Evolutionary conservation across 2,797 vertebrate species (phyloP).

Genomic region (Leptoclinus maculatus): DNA sequence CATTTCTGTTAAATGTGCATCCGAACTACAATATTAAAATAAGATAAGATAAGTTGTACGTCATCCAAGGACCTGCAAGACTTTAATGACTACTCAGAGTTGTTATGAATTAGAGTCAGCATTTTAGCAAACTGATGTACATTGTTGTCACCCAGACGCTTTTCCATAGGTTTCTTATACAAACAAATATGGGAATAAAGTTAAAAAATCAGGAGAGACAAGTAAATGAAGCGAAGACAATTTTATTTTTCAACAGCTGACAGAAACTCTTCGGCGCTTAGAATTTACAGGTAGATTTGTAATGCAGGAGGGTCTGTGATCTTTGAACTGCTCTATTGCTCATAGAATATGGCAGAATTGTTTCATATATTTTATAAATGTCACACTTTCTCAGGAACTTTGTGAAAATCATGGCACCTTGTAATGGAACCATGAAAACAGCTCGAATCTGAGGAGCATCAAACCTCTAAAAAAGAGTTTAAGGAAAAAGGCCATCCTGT

Average conservation of each 20-base stretch:
- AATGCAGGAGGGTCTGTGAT: slow-evolving; percentile 14
- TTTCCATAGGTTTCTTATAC: background rate
- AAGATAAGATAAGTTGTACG: background rate
- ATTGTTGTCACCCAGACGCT: background rate
- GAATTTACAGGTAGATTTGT: background rate
- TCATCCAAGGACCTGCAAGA: background rate
- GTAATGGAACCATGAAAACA: slow-evolving; percentile 2
- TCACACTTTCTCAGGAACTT: slow-evolving; percentile 20
- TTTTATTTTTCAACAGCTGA: background rate
- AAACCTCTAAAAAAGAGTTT: slow-evolving; percentile 45
- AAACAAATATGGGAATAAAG: background rate
- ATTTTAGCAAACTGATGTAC: background rate
- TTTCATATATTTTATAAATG: slow-evolving; percentile 35
- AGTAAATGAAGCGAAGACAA: background rate
- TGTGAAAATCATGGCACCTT: background rate
- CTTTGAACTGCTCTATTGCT: slow-evolving; percentile 31
- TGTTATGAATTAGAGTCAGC: background rate
- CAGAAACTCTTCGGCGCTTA: background rate
- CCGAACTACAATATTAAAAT: background rate
- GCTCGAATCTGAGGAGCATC: slow-evolving; percentile 33
- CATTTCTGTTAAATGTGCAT: background rate
- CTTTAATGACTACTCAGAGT: background rate
- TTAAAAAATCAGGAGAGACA: background rate
- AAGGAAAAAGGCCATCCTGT: slow-evolving; percentile 65
- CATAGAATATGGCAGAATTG: slow-evolving; percentile 34